Base-by-base conservation (phyloP, 1,140 invertebrate genomes). In the Marisa cornuarietis region DNA sequence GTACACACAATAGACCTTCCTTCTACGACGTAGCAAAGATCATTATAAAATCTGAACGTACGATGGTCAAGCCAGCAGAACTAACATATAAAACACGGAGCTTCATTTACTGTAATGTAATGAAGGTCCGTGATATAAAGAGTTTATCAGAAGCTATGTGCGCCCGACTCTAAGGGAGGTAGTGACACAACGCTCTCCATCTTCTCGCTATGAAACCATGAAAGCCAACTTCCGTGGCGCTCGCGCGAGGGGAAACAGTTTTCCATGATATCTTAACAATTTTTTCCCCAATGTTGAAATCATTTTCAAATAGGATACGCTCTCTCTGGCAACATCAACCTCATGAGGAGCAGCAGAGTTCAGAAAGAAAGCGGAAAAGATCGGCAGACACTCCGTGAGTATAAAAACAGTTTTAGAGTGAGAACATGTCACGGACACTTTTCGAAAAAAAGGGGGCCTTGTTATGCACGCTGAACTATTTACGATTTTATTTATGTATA, bases 221-320 rank as follows among this genome's bases (percentile, higher is more conserved):
- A 68, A 68, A 68, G 65, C 5, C 65, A n/a, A 73, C 71, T 73
- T 73, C 71, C 71, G 71, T 51, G 71, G 71, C 31, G 31, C 26
- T 31, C 31, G 51, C 71, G 71, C 71, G 71, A 73, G 71, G 71
- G 65, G 65, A n/a, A 68, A n/a, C 54, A 73, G 51, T 51, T 73
- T 73, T 54, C 49, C 49, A 73, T n/a, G 31, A 20, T 68, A 69
- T 52, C 65, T 49, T 22, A 13, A 13, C 51, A 69, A 77, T 68
- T 31, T 42, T 42, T 51, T 77, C 76, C 54, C 76, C 65, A 63
- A 77, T 77, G 76, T 77, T 77, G 24, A 77, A 69, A 68, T 77
- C 76, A 77, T 69, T 77, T 20, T 77, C 76, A 52, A 51, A 77
- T 14, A 68, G 63, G 76, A 18, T 77, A 52, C 76, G 76, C 10